Base-by-base conservation (phyloP, 2,888 invertebrate genomes). In the Odontomyia ornata region DNA sequence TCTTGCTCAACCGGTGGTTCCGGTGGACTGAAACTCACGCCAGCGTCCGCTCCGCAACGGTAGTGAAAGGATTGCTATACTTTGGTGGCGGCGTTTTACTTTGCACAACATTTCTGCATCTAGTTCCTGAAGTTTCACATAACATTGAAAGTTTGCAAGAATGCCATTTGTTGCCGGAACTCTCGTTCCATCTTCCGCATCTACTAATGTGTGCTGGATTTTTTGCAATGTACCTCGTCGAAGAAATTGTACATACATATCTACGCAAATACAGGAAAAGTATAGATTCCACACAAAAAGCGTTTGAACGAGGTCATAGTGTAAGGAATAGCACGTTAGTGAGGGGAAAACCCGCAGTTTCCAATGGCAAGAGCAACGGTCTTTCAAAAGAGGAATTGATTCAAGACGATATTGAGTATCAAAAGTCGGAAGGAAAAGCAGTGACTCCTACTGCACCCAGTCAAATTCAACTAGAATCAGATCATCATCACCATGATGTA, bases 71-170 rank as follows among this genome's bases (percentile, higher is more conserved):
- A 21, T 85, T 94, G 27, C 87, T 95, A 25, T 92, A 93, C n/a
- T 92, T 95, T 80, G 95, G 95, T 18, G 95, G 95, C n/a, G 95
- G 95, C 11, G 95, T 95, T 0, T 87, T 95, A 21, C 86, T 95
- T 52, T 91, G 92, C 79, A 95, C 95, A 1, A 94, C 94, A 3
- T 94, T 95, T 83, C 86, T 94, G 80, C 95, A 95, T 83, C 87
- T 95, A 81, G 87, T 95, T 76, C 95, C 95, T 0, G 95, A 95
- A 87, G 92, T 95, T 0, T 87, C 90, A 11, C 57, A 75, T 5
- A 75, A 64, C 60, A 65, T 75, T 18, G 75, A 62, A 62, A 46
- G 46, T 15, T 27, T 65, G 18, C 75, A 75, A 21, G 64, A 75
- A 25, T 75, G 75, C 64, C 21, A 67, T 3, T 80, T 80, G 23